These are phyloP conservation scores for Drosophila bunnanda DNA, from an alignment of 2,888 invertebrate genomes.

Conservation along the genomic window DNA sequence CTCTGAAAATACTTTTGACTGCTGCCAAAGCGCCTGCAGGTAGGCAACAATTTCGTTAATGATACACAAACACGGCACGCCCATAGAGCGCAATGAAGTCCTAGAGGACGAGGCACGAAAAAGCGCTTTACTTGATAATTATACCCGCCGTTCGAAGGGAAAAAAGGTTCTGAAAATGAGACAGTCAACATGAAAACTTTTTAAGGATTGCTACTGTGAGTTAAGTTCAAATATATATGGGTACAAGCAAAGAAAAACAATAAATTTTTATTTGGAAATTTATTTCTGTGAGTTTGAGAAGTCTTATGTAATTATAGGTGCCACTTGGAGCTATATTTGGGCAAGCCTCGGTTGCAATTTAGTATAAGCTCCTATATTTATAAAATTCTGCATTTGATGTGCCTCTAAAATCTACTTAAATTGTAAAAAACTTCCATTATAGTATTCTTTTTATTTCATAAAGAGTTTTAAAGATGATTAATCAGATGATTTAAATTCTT, in stretches of 20 bases:
- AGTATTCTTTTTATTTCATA: no score
- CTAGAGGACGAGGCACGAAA: neutral
- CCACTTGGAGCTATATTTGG: neutral
- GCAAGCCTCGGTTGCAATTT: neutral
- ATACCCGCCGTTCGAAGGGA: neutral
- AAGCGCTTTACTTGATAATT: constrained; percentile 51
- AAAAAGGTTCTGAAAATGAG: constrained; percentile 2
- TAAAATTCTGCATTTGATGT: no score
- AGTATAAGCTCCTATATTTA: no score
- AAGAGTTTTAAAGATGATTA: no score
- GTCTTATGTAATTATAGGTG: neutral
- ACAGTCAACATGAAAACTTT: constrained; percentile 7
- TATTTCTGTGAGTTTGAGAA: neutral
- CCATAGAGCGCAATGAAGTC: neutral
- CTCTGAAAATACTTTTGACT: constrained; percentile 14
- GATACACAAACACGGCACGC: constrained; percentile 58
- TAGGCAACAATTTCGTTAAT: constrained; percentile 58
- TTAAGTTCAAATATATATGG: neutral
- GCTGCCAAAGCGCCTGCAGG: constrained; percentile 52
- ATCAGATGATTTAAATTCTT: no score
- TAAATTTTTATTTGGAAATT: neutral
- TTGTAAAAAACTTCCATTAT: no score
- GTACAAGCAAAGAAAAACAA: neutral
- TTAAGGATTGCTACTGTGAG: neutral
- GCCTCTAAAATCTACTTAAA: neutral